Conservation (phyloP, 2,888 invertebrate species). For the Lasioglossum oenotherae region DNA sequence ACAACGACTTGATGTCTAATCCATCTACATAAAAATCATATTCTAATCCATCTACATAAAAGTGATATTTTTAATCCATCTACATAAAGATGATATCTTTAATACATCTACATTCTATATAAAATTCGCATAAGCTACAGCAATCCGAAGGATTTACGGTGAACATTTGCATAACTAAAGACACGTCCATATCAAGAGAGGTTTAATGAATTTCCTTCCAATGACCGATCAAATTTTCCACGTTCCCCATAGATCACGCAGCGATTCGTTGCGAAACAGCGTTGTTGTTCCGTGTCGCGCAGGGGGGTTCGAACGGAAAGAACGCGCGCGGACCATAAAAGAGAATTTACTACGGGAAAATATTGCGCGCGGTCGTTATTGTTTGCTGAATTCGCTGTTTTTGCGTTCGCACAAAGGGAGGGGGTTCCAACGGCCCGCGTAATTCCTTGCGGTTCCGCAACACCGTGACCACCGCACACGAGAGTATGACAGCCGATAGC, state of each 20-base stretch:
- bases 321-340: not conserved
- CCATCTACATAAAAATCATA: no score
- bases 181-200: not conserved
- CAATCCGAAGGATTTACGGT: not conserved
- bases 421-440: not conserved
- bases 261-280: not conserved
- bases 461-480: conserved; percentile 5
- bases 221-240: conserved; percentile 1
- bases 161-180: not conserved
- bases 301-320: not conserved
- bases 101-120: not conserved
- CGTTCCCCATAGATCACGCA: conserved; percentile 4
- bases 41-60: no score
- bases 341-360: conserved; percentile 40
- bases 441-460: conserved; percentile 32
- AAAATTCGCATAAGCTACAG: not conserved
- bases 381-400: conserved; percentile 31
- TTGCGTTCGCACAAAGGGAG: not conserved
- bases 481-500: conserved; percentile 39
- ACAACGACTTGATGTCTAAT: no score
- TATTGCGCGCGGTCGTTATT: conserved; percentile 13
- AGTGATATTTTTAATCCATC: no score
- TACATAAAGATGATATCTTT: no score
- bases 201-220: not conserved
- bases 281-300: not conserved